A percentile compares a stretch with the other conserved stretches of the same genome.
phyloP scores from a whole-genome alignment of 2,888 invertebrate genomes.

The Callimorpha dominula region DNA sequence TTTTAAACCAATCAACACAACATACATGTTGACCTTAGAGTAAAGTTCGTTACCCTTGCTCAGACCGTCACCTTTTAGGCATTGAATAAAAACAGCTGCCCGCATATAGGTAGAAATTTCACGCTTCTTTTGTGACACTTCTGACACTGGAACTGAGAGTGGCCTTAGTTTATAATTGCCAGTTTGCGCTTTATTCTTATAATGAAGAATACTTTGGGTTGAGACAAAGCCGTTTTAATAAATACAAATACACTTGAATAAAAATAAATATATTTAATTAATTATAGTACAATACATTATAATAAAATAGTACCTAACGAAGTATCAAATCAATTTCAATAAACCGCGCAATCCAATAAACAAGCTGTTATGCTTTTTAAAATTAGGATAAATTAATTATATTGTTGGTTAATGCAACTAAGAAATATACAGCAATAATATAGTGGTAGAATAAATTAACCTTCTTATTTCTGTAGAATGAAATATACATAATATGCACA shows the following conservation, averaged over 20 bases:
- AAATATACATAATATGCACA: too few relatives aligned
- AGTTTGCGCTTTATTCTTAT: constrained; percentile 41
- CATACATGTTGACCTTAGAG: constrained; percentile 7
- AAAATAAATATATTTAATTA: background rate
- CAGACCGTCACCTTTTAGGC: constrained; percentile 44
- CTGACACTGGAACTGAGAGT: constrained; percentile 38
- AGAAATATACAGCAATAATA: background rate
- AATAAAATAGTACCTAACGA: background rate
- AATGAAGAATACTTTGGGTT: constrained; percentile 34
- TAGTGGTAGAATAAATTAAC: background rate
- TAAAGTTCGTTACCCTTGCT: constrained; percentile 52
- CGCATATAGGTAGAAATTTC: constrained; percentile 14
- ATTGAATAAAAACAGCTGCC: constrained; percentile 29
- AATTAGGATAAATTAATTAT: background rate
- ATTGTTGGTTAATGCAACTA: background rate
- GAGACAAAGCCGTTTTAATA: constrained; percentile 3
- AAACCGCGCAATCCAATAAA: background rate
- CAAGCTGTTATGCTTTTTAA: background rate
- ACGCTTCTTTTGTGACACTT: constrained; percentile 13
- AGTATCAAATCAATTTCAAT: background rate
- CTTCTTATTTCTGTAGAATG: background rate
- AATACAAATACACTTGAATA: background rate
- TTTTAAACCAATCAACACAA: background rate
- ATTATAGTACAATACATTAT: background rate
- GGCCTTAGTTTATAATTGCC: constrained; percentile 32